Conservation (phyloP, 1,140 invertebrate genomes). For the Pteromalus puparum region DNA sequence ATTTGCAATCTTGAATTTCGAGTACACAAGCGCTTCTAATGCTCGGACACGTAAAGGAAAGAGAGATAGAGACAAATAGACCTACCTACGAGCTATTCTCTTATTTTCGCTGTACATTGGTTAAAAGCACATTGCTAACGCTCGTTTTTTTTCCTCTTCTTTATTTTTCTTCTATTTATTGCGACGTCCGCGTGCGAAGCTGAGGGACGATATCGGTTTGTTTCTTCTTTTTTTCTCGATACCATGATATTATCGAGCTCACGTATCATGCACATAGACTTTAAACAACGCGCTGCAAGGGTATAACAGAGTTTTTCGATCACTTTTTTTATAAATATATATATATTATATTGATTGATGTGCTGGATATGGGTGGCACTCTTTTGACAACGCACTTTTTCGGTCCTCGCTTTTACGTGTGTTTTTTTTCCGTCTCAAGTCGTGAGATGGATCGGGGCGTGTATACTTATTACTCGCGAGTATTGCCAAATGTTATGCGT, state of each 20-base stretch:
- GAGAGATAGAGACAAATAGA: constrained; percentile 23
- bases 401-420: constrained; percentile 8
- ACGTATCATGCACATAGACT: not conserved
- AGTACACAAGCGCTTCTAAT: constrained; percentile 54
- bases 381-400: not conserved
- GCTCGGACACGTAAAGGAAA: constrained; percentile 51
- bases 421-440: not conserved
- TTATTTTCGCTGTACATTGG: constrained; percentile 59
- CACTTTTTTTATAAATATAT: not conserved
- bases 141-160: not conserved
- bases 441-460: not conserved
- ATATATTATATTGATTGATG: not conserved
- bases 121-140: constrained; percentile 46
- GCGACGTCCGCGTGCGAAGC: constrained; percentile 5
- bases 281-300: not conserved
- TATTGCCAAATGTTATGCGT: constrained; percentile 66
- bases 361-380: not conserved
- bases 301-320: not conserved
- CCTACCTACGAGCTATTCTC: constrained; percentile 1
- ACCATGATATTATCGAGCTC: constrained; percentile 4
- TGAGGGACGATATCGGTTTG: constrained; percentile 32
- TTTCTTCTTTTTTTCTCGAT: not conserved
- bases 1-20: constrained; percentile 44
- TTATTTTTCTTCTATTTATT: constrained; percentile 62
- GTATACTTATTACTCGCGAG: constrained; percentile 45